A percentile compares a stretch with the other conserved stretches of the same genome.
Conservation (phyloP, 2,888 invertebrate species). For the Palloptera scutellata region DNA sequence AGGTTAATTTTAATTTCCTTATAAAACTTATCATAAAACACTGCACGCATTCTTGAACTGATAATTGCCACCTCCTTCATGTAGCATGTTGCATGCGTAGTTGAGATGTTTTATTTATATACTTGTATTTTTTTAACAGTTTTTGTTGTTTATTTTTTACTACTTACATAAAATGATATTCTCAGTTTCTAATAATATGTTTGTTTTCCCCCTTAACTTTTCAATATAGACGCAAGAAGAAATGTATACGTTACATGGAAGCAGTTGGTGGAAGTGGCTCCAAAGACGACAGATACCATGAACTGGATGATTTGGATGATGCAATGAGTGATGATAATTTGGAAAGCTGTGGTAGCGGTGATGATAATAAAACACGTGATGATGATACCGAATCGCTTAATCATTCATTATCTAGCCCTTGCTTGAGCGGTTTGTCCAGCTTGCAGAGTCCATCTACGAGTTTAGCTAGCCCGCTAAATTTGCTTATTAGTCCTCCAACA, state of each 20-base stretch:
- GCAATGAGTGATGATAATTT: conserved; percentile 65
- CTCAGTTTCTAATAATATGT: conserved; percentile 8
- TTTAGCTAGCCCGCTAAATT: conserved; percentile 81
- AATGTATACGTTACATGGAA: conserved; percentile 96
- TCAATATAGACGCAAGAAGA: conserved; percentile 86
- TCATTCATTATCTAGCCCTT: conserved; percentile 70
- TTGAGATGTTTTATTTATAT: conserved; percentile 12
- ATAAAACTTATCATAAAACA: no score
- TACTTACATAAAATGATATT: neutral
- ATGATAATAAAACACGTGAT: conserved; percentile 73
- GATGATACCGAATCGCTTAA: conserved; percentile 72
- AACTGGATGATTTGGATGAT: conserved; percentile 64
- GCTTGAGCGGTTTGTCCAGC: conserved; percentile 71
- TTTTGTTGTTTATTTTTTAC: neutral
- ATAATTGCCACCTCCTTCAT: conserved; percentile 3
- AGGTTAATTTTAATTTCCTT: no score
- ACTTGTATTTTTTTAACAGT: neutral
- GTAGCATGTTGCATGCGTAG: conserved; percentile 32
- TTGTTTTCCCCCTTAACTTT: conserved; percentile 33
- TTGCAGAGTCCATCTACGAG: conserved; percentile 76
- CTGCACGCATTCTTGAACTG: neutral
- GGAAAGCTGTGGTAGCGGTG: conserved; percentile 82
- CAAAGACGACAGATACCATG: conserved; percentile 70
- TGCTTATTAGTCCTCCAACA: conserved; percentile 71
- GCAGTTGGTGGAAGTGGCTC: conserved; percentile 68